phyloP scores from a whole-genome alignment of 2,888 invertebrate genomes.

The Cecidostiba fungosa region DNA sequence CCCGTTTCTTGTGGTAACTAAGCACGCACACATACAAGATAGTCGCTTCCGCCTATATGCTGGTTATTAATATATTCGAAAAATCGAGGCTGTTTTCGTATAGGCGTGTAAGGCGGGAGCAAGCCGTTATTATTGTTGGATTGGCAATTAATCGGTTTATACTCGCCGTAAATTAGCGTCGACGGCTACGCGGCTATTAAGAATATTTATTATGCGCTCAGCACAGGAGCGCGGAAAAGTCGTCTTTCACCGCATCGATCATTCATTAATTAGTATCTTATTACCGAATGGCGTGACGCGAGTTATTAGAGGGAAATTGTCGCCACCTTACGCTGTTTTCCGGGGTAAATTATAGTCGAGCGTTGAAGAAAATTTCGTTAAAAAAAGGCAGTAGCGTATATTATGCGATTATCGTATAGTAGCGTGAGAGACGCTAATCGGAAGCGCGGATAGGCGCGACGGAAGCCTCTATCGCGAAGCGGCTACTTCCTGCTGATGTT shows the following conservation, averaged over 20 bases:
- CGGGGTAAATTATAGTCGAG: background rate
- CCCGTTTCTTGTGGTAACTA: too few species aligned
- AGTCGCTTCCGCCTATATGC: too few species aligned
- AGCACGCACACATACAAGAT: too few species aligned
- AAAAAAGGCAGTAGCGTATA: background rate
- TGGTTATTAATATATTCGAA: background rate
- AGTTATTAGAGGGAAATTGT: background rate
- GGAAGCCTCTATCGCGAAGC: background rate
- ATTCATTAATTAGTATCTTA: background rate
- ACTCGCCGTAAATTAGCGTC: conserved; percentile 1
- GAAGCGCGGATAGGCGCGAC: conserved; percentile 17
- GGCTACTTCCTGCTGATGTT: conserved; percentile 15
- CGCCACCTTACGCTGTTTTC: background rate
- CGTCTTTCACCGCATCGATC: background rate
- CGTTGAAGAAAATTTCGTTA: background rate
- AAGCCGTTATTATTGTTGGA: background rate
- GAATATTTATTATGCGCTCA: conserved; percentile 3
- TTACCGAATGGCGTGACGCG: background rate
- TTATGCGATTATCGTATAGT: conserved; percentile 60
- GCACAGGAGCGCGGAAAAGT: background rate
- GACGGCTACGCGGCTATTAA: conserved; percentile 3
- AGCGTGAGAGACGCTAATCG: conserved; percentile 52
- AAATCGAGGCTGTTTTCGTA: background rate
- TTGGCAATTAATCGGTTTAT: conserved; percentile 22
- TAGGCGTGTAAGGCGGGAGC: background rate